Evolutionary conservation across 1,140 invertebrate genomes (phyloP).

Genomic region (Laodelphax striatellus): DNA sequence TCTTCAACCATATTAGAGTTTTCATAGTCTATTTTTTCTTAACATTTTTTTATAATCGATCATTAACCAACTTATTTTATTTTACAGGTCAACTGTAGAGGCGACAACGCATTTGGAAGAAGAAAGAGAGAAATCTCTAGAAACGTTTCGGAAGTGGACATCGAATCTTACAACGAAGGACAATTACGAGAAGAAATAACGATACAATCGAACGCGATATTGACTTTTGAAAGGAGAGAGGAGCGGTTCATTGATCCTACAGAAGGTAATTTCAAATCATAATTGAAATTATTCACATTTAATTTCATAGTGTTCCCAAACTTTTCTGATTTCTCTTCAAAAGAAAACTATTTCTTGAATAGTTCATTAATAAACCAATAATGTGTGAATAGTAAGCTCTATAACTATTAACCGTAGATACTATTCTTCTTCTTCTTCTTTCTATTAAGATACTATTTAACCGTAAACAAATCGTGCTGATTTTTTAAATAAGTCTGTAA

Average conservation of each 20-base stretch:
- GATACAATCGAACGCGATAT: constrained; percentile 81
- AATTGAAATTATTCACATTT: neutral
- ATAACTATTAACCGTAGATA: too few relatives aligned
- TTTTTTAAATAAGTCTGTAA: too few relatives aligned
- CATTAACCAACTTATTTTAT: neutral
- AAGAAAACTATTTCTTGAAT: neutral
- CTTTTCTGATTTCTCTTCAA: neutral
- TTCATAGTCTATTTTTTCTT: too few relatives aligned
- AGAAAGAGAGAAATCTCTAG: constrained; percentile 53
- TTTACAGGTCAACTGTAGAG: constrained; percentile 75
- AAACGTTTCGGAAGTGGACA: constrained; percentile 40
- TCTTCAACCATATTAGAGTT: too few relatives aligned
- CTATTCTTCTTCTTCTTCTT: too few relatives aligned
- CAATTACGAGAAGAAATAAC: constrained; percentile 85
- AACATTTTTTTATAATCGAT: too few relatives aligned
- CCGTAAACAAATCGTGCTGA: too few relatives aligned
- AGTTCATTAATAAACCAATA: too few relatives aligned
- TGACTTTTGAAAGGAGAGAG: constrained; percentile 76
- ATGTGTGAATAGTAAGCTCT: too few relatives aligned
- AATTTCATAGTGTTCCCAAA: neutral
- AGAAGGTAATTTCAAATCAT: constrained; percentile 43
- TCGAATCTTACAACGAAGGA: constrained; percentile 55
- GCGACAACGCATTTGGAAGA: constrained; percentile 77
- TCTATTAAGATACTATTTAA: too few relatives aligned
- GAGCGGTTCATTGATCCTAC: constrained; percentile 50